Evolutionary conservation across 2,797 vertebrate species (phyloP), one percentile per base, ranked within the genome.

Genomic region (Mus minutoides): DNA sequence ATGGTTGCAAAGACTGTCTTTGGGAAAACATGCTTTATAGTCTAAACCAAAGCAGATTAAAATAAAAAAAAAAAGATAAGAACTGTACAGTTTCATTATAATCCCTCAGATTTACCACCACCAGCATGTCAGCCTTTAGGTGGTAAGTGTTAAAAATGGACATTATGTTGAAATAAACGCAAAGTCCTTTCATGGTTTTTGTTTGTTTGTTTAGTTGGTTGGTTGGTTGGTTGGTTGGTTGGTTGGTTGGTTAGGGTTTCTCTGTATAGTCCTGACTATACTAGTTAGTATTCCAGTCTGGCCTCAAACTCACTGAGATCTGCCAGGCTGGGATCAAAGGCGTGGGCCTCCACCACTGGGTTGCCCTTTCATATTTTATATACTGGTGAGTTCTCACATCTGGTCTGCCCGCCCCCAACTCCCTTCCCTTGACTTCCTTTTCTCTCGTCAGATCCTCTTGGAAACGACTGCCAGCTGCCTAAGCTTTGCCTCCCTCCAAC

Each of bases 331-430:
- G 11, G 31, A 67, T 83, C 24, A 67, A 67, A 67, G 6, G 43
- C 6, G 4, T 49, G 11, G 5, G 2, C 58, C 9, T 10, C 40
- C 29, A 7, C 9, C 0, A 1, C 60, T 26, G 21, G 60, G 19
- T 24, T 67, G 31, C 22, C 82, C 19, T 49, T 85, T 97, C 97
- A 94, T 96, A 93, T 34, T 84, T 97, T 97, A 94, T 96, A 93
- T 76, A 90, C 83, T 96, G 95, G 93, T 84, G 96, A 98, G 98
- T 94, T 14, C 91, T 73, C 94, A 95, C 14, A 91, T 88, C 96
- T 94, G 78, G 73, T 96, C 56, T n/a, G 26, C 22, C 40, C 9
- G 37, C 26, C 29, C 52, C 17, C 40, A 9, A 19, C 7, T 76
- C 52, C 49, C 52, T 64, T 34, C 62, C 75, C 52, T 91, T 90